These are phyloP conservation scores for Scomber colias DNA, from an alignment of 2,113 vertebrate genomes.

Conservation along the genomic window DNA sequence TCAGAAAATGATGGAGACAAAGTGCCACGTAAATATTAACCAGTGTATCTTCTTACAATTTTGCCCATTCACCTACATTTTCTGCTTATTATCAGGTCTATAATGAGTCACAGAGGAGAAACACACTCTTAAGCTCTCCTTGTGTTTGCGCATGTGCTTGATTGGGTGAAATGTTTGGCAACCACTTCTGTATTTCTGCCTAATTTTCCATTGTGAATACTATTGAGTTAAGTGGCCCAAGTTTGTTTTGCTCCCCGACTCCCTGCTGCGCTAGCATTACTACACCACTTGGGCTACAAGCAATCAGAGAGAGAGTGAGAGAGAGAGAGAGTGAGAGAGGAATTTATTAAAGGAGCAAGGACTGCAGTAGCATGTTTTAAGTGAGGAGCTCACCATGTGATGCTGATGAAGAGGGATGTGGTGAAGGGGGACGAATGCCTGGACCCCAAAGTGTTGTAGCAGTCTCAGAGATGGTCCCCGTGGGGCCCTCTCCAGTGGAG, in stretches of 20 bases:
- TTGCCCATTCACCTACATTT: slow-evolving; percentile 71
- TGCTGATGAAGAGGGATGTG: slow-evolving; percentile 69
- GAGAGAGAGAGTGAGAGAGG: neutral
- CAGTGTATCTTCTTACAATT: slow-evolving; percentile 69
- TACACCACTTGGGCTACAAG: slow-evolving; percentile 44
- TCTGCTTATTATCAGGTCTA: slow-evolving; percentile 71
- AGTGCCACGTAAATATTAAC: slow-evolving; percentile 80
- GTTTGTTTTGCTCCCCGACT: slow-evolving; percentile 71
- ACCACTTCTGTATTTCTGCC: slow-evolving; percentile 62
- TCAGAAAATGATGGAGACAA: slow-evolving; percentile 65
- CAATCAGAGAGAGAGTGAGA: slow-evolving; percentile 18
- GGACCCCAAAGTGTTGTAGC: slow-evolving; percentile 48
- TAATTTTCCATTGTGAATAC: slow-evolving; percentile 77
- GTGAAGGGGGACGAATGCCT: slow-evolving; percentile 59
- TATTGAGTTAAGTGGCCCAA: slow-evolving; percentile 68
- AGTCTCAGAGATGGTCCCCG: slow-evolving; percentile 42
- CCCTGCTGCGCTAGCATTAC: slow-evolving; percentile 71
- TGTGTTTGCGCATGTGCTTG: slow-evolving; percentile 42
- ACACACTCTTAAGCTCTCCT: neutral
- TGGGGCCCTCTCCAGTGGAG: slow-evolving; percentile 26
- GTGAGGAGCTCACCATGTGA: slow-evolving; percentile 36
- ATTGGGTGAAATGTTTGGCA: slow-evolving; percentile 55
- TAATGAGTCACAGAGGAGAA: slow-evolving; percentile 84
- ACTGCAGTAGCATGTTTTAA: slow-evolving; percentile 45
- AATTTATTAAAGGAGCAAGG: slow-evolving; percentile 42